These are phyloP conservation scores for Julus scanicus DNA, from an alignment of 2,888 invertebrate species.

Conservation along the genomic window DNA sequence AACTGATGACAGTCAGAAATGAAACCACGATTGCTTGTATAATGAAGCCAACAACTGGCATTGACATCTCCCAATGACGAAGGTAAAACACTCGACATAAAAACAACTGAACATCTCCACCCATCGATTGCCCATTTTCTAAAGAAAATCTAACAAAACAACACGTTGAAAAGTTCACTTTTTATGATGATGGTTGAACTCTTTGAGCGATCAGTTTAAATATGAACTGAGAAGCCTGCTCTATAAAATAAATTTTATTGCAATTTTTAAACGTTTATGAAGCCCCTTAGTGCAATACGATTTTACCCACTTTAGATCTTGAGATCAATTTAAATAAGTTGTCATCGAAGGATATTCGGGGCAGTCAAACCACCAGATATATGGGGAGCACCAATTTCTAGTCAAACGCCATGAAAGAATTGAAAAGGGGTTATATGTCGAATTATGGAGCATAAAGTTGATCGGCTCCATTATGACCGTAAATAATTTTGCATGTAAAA, in stretches of 20 bases:
- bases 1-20: slow-evolving; percentile 10
- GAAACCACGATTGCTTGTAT: background rate
- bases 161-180: background rate
- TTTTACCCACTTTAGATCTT: background rate
- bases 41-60: background rate
- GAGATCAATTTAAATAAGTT: slow-evolving; percentile 29
- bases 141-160: too few species aligned
- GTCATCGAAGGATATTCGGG: background rate
- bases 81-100: background rate
- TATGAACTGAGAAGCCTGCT: background rate
- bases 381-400: background rate
- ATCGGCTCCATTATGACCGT: slow-evolving; percentile 43
- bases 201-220: background rate
- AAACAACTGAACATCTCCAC: background rate
- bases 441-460: slow-evolving; percentile 25
- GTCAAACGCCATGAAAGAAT: background rate
- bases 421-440: slow-evolving; percentile 1
- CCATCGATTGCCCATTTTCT: background rate
- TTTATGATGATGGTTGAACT: background rate
- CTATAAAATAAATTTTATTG: background rate
- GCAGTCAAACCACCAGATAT: background rate
- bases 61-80: background rate
- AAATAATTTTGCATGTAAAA: slow-evolving; percentile 40
- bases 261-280: background rate
- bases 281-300: background rate